Evolutionary conservation across 2,113 vertebrate species (phyloP).

Genomic region (Microtus pennsylvanicus): DNA sequence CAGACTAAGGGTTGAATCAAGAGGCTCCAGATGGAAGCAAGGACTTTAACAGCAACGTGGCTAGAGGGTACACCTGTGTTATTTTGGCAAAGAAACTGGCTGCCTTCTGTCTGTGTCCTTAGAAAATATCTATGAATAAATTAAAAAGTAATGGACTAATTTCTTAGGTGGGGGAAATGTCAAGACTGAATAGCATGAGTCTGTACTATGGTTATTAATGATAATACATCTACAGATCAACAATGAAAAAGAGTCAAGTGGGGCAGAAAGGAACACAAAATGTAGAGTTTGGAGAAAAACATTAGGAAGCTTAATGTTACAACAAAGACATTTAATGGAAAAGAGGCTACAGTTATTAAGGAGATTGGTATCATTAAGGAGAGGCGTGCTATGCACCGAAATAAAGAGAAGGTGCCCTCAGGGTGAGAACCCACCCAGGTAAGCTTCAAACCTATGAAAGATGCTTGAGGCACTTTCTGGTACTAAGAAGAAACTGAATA

Average conservation of each 20-base stretch:
- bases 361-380: neutral
- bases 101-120: neutral
- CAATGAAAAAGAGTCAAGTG: neutral
- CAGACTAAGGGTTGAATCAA: neutral
- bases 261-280: neutral
- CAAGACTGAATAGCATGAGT: neutral
- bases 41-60: neutral
- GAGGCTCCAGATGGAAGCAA: neutral
- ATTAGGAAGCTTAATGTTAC: neutral
- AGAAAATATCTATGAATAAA: neutral
- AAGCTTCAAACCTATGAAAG: neutral
- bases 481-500: neutral
- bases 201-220: neutral
- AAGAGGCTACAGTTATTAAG: neutral
- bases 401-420: neutral
- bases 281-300: neutral
- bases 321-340: neutral
- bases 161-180: neutral
- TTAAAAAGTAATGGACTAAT: neutral
- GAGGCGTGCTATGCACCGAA: neutral
- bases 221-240: neutral
- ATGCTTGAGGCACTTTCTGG: neutral
- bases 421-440: neutral
- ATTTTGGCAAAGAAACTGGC: neutral
- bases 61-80: neutral